phyloP scores from a whole-genome alignment of 2,797 vertebrate species.

The Melanotaenia nigrans region DNA sequence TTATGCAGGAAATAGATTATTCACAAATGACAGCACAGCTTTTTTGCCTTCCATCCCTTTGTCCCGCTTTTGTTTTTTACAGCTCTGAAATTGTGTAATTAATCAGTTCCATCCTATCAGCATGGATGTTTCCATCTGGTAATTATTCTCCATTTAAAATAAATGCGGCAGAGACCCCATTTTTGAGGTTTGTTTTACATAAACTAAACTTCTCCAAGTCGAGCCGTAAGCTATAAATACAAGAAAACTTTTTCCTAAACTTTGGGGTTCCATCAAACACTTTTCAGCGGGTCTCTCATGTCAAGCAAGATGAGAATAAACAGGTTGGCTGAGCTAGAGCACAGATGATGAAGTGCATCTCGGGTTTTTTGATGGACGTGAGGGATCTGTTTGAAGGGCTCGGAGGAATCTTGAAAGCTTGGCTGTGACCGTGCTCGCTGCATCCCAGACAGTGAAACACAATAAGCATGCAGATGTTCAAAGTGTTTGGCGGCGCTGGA shows the following conservation, averaged over 20 bases:
- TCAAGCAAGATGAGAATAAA: constrained; percentile 65
- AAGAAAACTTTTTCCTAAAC: constrained; percentile 49
- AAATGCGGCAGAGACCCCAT: constrained; percentile 58
- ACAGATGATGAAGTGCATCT: constrained; percentile 70
- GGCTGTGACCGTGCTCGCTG: constrained; percentile 55
- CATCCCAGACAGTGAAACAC: constrained; percentile 78
- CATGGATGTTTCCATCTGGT: constrained; percentile 76
- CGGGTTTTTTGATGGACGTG: constrained; percentile 68
- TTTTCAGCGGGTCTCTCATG: constrained; percentile 46
- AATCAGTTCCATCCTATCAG: constrained; percentile 76
- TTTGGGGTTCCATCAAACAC: constrained; percentile 48
- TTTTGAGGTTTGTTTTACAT: constrained; percentile 57
- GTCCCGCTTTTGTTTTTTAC: constrained; percentile 53
- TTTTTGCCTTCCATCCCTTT: constrained; percentile 25
- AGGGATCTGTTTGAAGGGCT: constrained; percentile 66
- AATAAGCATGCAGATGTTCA: constrained; percentile 82
- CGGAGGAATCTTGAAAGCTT: constrained; percentile 72
- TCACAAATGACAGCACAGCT: constrained; percentile 61
- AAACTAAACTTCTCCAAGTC: constrained; percentile 50
- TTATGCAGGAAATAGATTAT: constrained; percentile 58
- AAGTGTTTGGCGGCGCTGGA: constrained; percentile 71
- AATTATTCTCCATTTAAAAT: constrained; percentile 68
- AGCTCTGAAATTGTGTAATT: constrained; percentile 54
- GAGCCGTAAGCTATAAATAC: constrained; percentile 43
- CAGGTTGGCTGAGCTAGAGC: constrained; percentile 51